Evolutionary conservation across 2,113 vertebrate species (phyloP), one percentile per base, ranked within the genome.

Genomic region (Chunga burmeisteri): DNA sequence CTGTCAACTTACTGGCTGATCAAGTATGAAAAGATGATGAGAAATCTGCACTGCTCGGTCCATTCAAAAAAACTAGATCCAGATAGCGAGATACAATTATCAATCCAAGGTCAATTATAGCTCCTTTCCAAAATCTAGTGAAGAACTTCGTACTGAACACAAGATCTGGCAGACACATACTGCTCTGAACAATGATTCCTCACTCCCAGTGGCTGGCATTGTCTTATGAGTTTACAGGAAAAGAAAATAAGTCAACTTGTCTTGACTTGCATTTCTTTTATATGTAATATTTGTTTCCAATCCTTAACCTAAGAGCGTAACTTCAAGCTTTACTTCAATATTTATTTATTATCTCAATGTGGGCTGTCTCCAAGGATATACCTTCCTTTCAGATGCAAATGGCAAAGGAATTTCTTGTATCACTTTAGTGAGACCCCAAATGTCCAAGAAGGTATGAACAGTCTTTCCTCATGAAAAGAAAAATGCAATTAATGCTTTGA

Each of bases 401-500:
- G 13, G 73, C 42, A 78, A 58, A 21, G 50, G n/a, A 62, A 79
- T 26, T 50, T 94, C 81, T 81, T 78, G 12, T 75, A 61, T 36
- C 52, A 61, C 53, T 68, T 55, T 2, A 40, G 13, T 44, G 65
- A 95, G 93, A 89, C 10, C 7, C 46, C 52, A 50, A 85, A 47
- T n/a, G 16, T 67, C 44, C 70, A 79, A 53, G 22, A 83, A 81
- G 26, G 16, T 42, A 93, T 83, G 61, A 95, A 83, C 30, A 84
- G 72, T 62, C 79, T 81, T 77, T 79, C 65, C 68, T 94, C 75
- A 70, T 34, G 2, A 81, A 94, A 92, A 47, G 13, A 94, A 72
- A 77, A 94, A 93, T 91, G 7, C 34, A 96, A 90, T 42, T 89
- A 87, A 77, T 93, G 78, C 46, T 82, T 88, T 94, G 77, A 97